phyloP scores from a whole-genome alignment of 1,140 invertebrate genomes.

The Drosophila mayri region DNA sequence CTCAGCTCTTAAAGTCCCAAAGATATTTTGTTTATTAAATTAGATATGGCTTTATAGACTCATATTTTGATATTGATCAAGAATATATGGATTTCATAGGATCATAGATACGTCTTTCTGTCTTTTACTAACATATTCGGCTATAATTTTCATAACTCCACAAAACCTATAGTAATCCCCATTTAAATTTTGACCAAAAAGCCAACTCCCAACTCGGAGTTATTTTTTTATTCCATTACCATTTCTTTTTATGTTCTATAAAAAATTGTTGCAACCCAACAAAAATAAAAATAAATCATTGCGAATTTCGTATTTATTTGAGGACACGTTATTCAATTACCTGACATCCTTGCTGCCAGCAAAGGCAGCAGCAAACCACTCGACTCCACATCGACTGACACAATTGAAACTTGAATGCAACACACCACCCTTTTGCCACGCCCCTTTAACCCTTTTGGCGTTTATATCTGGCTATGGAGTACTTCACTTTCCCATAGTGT shows the following conservation, averaged over 20 bases:
- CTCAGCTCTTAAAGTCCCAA: too few species aligned
- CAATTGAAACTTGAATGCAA: slow-evolving; percentile 64
- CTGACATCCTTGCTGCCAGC: slow-evolving; percentile 42
- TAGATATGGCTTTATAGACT: too few species aligned
- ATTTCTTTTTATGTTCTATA: neutral
- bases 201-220: neutral
- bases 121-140: too few species aligned
- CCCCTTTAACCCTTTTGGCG: slow-evolving; percentile 7
- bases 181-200: slow-evolving; percentile 15
- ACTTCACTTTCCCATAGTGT: slow-evolving; percentile 54
- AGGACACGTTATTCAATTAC: slow-evolving; percentile 56
- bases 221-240: neutral
- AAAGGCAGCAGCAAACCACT: slow-evolving; percentile 34
- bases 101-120: too few species aligned
- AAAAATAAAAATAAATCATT: slow-evolving; percentile 26
- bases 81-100: too few species aligned
- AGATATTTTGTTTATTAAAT: too few species aligned
- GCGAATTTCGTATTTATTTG: slow-evolving; percentile 43
- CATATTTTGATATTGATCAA: too few species aligned
- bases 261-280: slow-evolving; percentile 10
- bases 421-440: slow-evolving; percentile 10
- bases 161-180: neutral
- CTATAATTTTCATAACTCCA: neutral
- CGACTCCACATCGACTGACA: slow-evolving; percentile 34
- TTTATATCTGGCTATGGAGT: slow-evolving; percentile 45